Percentiles rank a stretch among this genome's conserved stretches.
These are phyloP conservation scores for Pteruthius melanotis DNA, from an alignment of 2,113 vertebrate species.

Conservation along the genomic window DNA sequence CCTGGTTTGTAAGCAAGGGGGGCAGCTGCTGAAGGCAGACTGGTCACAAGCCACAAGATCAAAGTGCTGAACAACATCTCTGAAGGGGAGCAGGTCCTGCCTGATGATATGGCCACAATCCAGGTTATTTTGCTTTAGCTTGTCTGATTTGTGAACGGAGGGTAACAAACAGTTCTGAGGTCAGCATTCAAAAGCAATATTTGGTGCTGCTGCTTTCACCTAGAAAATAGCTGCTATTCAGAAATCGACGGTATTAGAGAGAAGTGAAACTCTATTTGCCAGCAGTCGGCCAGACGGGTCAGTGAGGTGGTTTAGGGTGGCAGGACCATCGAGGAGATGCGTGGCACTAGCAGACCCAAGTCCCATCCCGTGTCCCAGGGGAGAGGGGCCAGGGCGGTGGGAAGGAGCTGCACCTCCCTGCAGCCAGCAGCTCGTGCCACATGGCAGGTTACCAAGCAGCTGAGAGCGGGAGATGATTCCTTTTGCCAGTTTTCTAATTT, in stretches of 20 bases:
- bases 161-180: not conserved
- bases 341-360: not conserved
- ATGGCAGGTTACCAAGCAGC: constrained; percentile 3
- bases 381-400: not conserved
- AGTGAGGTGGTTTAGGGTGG: not conserved
- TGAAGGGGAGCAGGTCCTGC: not conserved
- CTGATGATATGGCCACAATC: not conserved
- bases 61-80: not conserved
- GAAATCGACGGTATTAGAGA: not conserved
- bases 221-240: not conserved
- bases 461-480: not conserved
- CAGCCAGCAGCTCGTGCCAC: not conserved
- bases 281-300: not conserved
- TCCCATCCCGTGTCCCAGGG: not conserved
- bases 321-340: not conserved
- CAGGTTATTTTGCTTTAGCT: not conserved
- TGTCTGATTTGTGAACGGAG: not conserved
- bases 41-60: not conserved
- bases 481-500: constrained; percentile 57
- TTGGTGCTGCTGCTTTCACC: not conserved
- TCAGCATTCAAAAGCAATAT: not conserved
- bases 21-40: not conserved
- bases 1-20: not conserved
- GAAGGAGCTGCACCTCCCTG: not conserved
- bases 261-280: not conserved